Conservation (phyloP, 2,797 vertebrate species). For the Onychomys leucogaster region DNA sequence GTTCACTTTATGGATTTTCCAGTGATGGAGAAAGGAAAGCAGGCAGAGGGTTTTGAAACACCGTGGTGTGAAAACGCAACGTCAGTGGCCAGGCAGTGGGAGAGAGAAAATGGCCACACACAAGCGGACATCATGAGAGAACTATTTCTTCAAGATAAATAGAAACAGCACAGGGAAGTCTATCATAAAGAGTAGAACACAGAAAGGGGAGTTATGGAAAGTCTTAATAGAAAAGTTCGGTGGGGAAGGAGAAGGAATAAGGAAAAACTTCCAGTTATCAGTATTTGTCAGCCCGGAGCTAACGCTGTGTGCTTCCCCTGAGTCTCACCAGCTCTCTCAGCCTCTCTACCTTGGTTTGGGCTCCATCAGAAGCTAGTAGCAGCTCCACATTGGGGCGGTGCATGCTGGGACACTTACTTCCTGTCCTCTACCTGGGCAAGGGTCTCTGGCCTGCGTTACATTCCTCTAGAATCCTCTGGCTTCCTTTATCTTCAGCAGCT, state of each 20-base stretch:
- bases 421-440: too few species aligned
- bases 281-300: not conserved
- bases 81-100: not conserved
- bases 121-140: not conserved
- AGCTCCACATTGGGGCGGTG: not conserved
- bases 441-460: fast-evolving
- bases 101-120: not conserved
- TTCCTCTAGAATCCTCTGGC: not conserved
- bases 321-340: not conserved
- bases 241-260: not conserved
- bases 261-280: not conserved
- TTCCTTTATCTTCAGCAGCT: not conserved
- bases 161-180: not conserved
- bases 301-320: not conserved
- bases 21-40: not conserved
- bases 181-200: not conserved
- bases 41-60: not conserved
- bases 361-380: not conserved
- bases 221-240: not conserved
- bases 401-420: too few species aligned
- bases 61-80: not conserved
- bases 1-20: not conserved
- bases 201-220: not conserved
- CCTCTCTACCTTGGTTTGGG: not conserved
- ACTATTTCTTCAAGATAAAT: conserved; percentile 34